Evolutionary conservation across 2,888 invertebrate species (phyloP).

Genomic region (Leptopterna dolabrata): DNA sequence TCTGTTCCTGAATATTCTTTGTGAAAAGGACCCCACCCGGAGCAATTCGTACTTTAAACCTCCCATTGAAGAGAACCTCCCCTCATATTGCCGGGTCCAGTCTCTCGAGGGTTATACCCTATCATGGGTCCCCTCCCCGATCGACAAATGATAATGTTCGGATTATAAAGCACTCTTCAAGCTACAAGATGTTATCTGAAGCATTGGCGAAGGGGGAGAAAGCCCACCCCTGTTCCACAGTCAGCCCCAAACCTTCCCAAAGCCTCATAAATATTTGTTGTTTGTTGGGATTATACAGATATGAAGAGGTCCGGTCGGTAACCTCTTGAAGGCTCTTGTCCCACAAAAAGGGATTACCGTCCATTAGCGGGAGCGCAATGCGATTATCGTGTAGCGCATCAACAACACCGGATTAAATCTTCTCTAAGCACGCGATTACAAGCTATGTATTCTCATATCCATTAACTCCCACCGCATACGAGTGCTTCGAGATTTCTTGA

Average conservation of each 20-base stretch:
- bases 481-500: background rate
- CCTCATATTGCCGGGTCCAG: slow-evolving; percentile 27
- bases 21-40: slow-evolving; percentile 28
- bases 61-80: slow-evolving; percentile 13
- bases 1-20: slow-evolving; percentile 27
- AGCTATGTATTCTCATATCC: slow-evolving; percentile 4
- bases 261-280: slow-evolving; percentile 53
- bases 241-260: background rate
- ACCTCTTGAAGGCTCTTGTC: slow-evolving; percentile 15
- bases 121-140: slow-evolving; percentile 26
- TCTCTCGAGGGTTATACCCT: slow-evolving; percentile 21
- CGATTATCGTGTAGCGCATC: slow-evolving; percentile 31
- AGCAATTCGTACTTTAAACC: slow-evolving; percentile 12
- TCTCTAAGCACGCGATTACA: background rate
- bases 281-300: slow-evolving; percentile 45
- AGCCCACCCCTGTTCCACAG: background rate
- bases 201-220: background rate
- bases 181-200: slow-evolving; percentile 54
- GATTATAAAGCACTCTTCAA: slow-evolving; percentile 53
- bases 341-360: slow-evolving; percentile 30
- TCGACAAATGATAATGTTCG: slow-evolving; percentile 56
- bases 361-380: slow-evolving; percentile 36
- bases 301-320: slow-evolving; percentile 34
- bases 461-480: background rate
- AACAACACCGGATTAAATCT: slow-evolving; percentile 32